A percentile compares a stretch with the other conserved stretches of the same genome.
phyloP scores from a whole-genome alignment of 2,113 vertebrate genomes.

The Atractosteus spatula region DNA sequence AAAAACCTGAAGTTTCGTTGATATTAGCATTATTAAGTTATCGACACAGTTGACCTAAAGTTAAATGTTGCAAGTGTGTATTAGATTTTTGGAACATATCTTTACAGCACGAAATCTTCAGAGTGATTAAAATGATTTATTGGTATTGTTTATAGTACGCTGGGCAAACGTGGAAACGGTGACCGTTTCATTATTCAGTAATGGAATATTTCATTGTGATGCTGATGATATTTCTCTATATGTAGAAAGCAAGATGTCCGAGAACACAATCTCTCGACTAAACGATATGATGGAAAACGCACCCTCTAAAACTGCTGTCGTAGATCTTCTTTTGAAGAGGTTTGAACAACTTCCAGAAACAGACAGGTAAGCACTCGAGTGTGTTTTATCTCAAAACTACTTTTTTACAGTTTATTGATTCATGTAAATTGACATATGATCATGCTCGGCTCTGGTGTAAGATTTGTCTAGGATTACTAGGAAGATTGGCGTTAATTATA shows the following conservation, averaged over 20 bases:
- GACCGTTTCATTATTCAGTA: too few relatives aligned
- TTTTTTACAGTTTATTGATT: too few relatives aligned
- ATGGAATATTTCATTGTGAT: too few relatives aligned
- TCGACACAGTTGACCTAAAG: background rate
- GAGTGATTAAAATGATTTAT: too few relatives aligned
- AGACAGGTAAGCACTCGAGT: constrained; percentile 41
- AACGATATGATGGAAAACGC: background rate
- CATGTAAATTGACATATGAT: too few relatives aligned
- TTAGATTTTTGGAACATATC: background rate
- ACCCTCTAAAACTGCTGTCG: background rate
- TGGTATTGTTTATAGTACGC: too few relatives aligned
- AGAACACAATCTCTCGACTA: background rate
- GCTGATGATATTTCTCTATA: background rate
- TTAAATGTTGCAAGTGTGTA: background rate
- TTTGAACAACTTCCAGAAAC: constrained; percentile 58
- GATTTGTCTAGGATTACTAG: background rate
- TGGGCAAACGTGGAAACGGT: too few relatives aligned
- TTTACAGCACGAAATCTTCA: too few relatives aligned
- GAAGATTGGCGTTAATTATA: background rate
- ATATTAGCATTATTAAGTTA: background rate
- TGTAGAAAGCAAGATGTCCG: constrained; percentile 43
- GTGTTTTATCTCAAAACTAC: background rate
- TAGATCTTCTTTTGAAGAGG: constrained; percentile 49
- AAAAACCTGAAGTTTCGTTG: too few relatives aligned
- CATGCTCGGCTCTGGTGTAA: too few relatives aligned